Evolutionary conservation across 2,888 invertebrate genomes (phyloP), one percentile per base, ranked within the genome.

Genomic region (Ophioninae sp.): DNA sequence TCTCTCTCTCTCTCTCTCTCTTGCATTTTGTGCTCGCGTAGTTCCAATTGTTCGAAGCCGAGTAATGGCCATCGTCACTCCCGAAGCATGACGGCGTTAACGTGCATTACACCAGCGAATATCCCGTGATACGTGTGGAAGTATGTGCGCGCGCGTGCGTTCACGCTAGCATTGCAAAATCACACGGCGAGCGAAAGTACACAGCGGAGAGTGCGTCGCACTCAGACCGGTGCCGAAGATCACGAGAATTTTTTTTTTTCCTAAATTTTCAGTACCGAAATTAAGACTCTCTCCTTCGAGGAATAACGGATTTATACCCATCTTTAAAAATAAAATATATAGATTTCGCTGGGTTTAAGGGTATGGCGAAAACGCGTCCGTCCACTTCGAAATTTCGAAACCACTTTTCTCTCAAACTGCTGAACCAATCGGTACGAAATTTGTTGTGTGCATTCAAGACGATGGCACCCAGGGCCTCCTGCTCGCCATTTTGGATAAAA

Each of bases 41-140:
- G 81, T 81, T 84, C 56, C 81, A 76, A 84, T 79, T 84, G 84
- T 82, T 84, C 79, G 79, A 82, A 75, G 72, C 64, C 76, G 72
- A 79, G 67, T 73, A 82, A 84, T 82, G 82, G 79, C 82, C 79
- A 74, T 84, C 84, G 82, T 84, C 84, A 82, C 81, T 68, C 75
- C 67, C 75, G 76, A 79, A 84, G 72, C 82, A 75, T 82, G 81
- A 82, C 82, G 79, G 79, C 51, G 81, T 82, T 82, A 73, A 82
- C 79, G 78, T 61, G 61, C 64, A 68, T 79, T 78, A 64, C 73
- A 59, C 65, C 56, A 58, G n/a, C 44, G 17, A 17, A 6, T 51
- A 51, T 51, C 13, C 51, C 51, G 51, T 0, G 13, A 69, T 23
- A 73, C 73, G 79, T 59, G 41, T 30, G 63, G 56, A 75, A 51